Conservation (phyloP, 1,140 invertebrate genomes). For the Sminthurinus signatus region DNA sequence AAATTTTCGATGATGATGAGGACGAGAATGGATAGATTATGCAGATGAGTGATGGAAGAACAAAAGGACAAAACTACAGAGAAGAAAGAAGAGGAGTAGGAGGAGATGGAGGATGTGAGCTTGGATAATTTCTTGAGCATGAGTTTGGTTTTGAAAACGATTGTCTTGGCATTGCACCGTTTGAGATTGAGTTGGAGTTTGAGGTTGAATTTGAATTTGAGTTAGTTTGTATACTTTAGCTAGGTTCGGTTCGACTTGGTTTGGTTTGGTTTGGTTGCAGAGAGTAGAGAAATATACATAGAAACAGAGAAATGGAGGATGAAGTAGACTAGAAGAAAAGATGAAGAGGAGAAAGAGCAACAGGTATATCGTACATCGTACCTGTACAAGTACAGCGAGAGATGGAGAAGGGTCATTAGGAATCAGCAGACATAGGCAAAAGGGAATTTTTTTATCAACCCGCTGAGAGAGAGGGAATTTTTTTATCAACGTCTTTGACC, state of each 20-base stretch:
- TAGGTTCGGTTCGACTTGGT: too few relatives aligned
- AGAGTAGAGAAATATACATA: too few relatives aligned
- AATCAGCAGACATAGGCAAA: slow-evolving; percentile 40
- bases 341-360: neutral
- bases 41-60: slow-evolving; percentile 4
- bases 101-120: slow-evolving; percentile 8
- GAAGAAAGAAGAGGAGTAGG: neutral
- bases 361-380: too few relatives aligned
- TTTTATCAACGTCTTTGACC: slow-evolving; percentile 37
- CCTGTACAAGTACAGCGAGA: neutral
- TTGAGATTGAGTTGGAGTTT: too few relatives aligned
- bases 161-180: slow-evolving; percentile 5
- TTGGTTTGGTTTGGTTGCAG: too few relatives aligned
- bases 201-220: too few relatives aligned
- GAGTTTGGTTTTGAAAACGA: slow-evolving; percentile 20
- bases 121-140: slow-evolving; percentile 20
- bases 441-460: slow-evolving; percentile 31
- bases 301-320: neutral
- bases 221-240: too few relatives aligned
- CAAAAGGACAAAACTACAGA: neutral
- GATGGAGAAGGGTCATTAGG: slow-evolving; percentile 38
- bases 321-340: neutral
- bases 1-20: neutral
- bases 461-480: too few relatives aligned
- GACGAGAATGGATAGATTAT: neutral